Evolutionary conservation across 35 echinoderm and acorn worm species (phyloP), one percentile per base, ranked within the genome.

Genomic region (Heliocidaris tuberculata): DNA sequence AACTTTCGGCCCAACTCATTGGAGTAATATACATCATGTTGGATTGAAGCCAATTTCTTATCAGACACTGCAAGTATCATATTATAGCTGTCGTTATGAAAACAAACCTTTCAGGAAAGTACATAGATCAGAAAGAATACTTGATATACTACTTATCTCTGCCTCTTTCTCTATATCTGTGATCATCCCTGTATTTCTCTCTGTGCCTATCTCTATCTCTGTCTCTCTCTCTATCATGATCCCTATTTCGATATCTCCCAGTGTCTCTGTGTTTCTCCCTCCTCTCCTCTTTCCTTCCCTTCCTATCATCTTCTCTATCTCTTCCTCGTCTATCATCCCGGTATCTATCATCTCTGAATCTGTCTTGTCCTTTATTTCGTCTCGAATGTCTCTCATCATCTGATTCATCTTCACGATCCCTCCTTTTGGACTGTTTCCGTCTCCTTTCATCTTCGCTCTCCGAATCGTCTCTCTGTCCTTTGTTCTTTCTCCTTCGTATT

Each of bases 171-270:
- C 96, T 94, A 11, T 50, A 86, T 49, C 94, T 93, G 9, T 95
- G 49, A n/a, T 24, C 85, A 47, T 85, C 91, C 96, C 92, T 95
- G 35, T 94, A 21, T 35, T 93, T 94, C 49, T 97, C 95, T 54
- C 88, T 54, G 15, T 50, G 49, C 49, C 93, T 97, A 8, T 92
- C 88, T 52, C 90, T 86, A 47, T 96, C 60, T 32, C 48, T 92
- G 61, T 97, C 95, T 13, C 7, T 13, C 10, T 54, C 47, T 50
- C 93, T 85, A 7, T 92, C 9, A 13, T 35, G 17, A 48, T 94
- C 87, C 31, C 92, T 90, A 31, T 93, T 27, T 90, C 59, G 91
- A 49, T 90, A 50, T 47, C 47, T 50, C 30, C 87, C 78, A 13
- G 42, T 94, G 85, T 86, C 32, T 94, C 56, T 88, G 19, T 93